Base-by-base conservation (phyloP, 2,888 invertebrate genomes). In the Pyrrhia umbra region DNA sequence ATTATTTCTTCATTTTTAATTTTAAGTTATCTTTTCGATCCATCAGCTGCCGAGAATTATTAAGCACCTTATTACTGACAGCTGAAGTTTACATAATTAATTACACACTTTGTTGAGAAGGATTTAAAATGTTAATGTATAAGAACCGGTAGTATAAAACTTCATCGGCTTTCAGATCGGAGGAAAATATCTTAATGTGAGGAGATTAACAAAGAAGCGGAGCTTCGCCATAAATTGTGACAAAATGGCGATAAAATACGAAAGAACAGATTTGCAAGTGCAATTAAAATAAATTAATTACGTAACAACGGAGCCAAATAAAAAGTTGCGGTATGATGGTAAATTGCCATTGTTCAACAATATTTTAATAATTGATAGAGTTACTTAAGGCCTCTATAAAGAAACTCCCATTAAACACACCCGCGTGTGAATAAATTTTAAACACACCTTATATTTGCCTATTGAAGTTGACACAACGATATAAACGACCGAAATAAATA, bases 1-100 rank as follows among this genome's bases (percentile, higher is more conserved):
- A n/a, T 34, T 34, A 34, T 18, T 18, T 20, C 18, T 20, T 42
- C 18, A 42, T 42, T 43, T 21, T 21, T 37, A 15, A n/a, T 43
- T n/a, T 6, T 6, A 13, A 43, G 9, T 8, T n/a, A 20, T 21
- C 13, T 21, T 13, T 20, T 13, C 21, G 8, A 43, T 43, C 43
- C 43, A 43, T 43, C 43, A 43, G 21, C 13, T 13, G n/a, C 20
- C 6, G 13, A 25, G 23, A 20, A 39, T 39, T 6, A 52, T 34
- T n/a, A 45, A 6, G 23, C 9, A 46, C 27, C 40, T 37, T 62
- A 62, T 50, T 55, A 23, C 10, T 18, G 43, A 10, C 55, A 43
- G 55, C 61, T 55, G 49, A 49, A 62, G 55, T 45, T 50, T 62
- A 25, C 61, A 62, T 62, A 62, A 62, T 62, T 23, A 62, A 55